Conservation (phyloP, 2,113 vertebrate species). For the Apodemus speciosus region DNA sequence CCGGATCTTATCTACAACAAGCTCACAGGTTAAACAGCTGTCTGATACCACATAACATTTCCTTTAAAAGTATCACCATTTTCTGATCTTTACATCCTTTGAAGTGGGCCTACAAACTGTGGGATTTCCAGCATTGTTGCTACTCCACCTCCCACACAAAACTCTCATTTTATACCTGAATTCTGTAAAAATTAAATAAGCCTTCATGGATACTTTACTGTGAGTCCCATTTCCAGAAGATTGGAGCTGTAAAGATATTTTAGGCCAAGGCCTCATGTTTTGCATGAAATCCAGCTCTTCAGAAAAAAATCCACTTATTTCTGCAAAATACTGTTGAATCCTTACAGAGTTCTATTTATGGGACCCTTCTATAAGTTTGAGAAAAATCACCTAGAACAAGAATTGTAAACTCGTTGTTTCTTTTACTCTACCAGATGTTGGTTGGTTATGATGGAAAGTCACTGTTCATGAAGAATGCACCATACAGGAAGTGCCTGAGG, state of each 20-base stretch:
- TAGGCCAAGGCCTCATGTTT: constrained; percentile 43
- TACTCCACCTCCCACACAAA: background rate
- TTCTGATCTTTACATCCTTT: background rate
- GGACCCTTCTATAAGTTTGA: background rate
- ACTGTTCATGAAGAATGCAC: constrained; percentile 62
- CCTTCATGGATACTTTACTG: background rate
- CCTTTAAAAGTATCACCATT: constrained; percentile 27
- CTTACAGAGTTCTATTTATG: background rate
- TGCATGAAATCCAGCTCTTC: constrained; percentile 14
- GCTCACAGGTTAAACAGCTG: background rate
- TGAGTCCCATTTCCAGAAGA: constrained; percentile 2
- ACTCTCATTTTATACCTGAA: constrained; percentile 43
- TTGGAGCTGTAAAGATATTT: constrained; percentile 41
- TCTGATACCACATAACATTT: background rate
- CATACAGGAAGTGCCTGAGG: constrained; percentile 68
- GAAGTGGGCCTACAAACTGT: background rate
- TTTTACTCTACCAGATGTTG: constrained; percentile 52
- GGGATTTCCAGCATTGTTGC: background rate
- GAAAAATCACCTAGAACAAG: background rate
- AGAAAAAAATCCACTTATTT: constrained; percentile 34
- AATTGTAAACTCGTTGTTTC: background rate
- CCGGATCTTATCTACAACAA: background rate
- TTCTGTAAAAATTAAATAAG: constrained; percentile 45
- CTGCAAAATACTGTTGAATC: constrained; percentile 15
- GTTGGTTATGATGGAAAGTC: constrained; percentile 63